A percentile compares a stretch with the other conserved stretches of the same genome.
Conservation (phyloP, 2,113 vertebrate species). For the Trachemys scripta region DNA sequence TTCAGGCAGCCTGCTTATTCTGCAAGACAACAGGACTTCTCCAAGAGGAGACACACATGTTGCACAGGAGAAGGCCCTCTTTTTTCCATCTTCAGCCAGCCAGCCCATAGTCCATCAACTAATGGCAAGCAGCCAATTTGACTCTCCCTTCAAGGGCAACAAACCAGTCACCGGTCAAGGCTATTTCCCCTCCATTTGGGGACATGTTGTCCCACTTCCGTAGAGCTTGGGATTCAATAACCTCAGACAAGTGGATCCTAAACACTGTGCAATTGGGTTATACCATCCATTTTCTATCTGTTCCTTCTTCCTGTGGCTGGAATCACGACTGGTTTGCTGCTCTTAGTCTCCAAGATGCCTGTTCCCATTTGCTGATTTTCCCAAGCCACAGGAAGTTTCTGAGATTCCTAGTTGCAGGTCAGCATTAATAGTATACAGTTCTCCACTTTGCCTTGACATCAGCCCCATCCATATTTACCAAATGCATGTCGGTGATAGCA, state of each 20-base stretch:
- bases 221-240: neutral
- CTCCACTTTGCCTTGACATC: neutral
- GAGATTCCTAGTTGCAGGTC: neutral
- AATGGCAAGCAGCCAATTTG: neutral
- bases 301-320: neutral
- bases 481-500: neutral
- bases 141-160: neutral
- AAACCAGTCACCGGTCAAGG: neutral
- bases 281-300: neutral
- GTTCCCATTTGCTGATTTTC: neutral
- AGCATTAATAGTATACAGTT: neutral
- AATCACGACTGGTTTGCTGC: neutral
- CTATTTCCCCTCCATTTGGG: neutral
- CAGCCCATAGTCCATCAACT: neutral
- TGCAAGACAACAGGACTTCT: neutral
- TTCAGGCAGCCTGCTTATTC: neutral
- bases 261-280: neutral
- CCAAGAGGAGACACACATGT: neutral
- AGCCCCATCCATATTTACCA: neutral
- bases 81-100: neutral
- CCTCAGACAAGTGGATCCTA: neutral
- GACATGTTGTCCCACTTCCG: neutral
- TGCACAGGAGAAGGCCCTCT: neutral
- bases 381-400: neutral
- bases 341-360: neutral